Evolutionary conservation across 2,113 vertebrate species (phyloP).

Genomic region (Daubentonia madagascariensis): DNA sequence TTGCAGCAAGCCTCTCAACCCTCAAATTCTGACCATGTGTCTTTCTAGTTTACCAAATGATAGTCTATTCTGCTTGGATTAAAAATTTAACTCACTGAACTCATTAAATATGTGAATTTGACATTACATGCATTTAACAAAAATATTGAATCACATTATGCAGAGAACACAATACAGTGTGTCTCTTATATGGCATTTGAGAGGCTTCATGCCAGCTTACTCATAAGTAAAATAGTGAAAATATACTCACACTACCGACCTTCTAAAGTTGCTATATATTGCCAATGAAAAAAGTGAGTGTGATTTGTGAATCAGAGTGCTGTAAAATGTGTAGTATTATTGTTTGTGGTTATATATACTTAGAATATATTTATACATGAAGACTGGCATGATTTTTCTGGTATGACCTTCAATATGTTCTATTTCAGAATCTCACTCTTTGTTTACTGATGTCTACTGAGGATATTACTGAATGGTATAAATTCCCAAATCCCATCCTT

Average conservation of each 20-base stretch:
- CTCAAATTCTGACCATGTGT: background rate
- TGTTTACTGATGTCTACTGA: background rate
- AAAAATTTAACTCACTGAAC: background rate
- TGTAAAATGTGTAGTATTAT: background rate
- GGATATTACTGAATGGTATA: background rate
- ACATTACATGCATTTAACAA: background rate
- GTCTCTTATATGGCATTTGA: background rate
- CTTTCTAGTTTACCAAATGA: background rate
- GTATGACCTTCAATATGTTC: background rate
- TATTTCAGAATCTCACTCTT: background rate
- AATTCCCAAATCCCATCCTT: slow-evolving; percentile 16
- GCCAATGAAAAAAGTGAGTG: background rate
- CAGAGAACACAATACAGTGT: background rate
- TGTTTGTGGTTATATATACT: background rate
- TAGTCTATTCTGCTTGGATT: background rate
- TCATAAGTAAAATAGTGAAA: background rate
- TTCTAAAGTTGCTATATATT: background rate
- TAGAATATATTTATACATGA: background rate
- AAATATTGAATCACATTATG: slow-evolving; percentile 9
- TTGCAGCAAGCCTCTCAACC: background rate
- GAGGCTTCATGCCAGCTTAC: background rate
- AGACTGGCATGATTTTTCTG: background rate
- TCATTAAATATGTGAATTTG: background rate
- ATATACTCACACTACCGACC: background rate
- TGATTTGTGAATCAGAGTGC: background rate